Conservation (phyloP, 92 coral and sea anemone species). For the Parazoanthus atlanticus region DNA sequence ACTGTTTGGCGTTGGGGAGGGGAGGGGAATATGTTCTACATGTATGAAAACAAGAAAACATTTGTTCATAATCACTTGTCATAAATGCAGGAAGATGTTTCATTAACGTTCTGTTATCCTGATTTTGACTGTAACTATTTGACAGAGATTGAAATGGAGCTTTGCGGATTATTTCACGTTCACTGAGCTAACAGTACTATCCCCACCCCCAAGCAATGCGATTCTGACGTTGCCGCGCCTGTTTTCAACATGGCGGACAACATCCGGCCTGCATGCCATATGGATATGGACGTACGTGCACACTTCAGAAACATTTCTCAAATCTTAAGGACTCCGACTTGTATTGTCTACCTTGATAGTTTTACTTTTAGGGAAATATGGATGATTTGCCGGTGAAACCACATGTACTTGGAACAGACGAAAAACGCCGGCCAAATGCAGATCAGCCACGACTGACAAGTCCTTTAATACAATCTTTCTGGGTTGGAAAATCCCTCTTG, state of each 20-base stretch:
- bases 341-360: not conserved
- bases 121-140: too few species aligned
- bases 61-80: too few species aligned
- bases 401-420: not conserved
- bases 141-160: not conserved
- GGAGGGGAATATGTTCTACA: not conserved
- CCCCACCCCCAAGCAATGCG: not conserved
- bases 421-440: not conserved
- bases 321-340: not conserved
- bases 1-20: not conserved
- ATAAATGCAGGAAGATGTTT: too few species aligned
- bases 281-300: not conserved
- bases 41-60: not conserved
- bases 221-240: not conserved
- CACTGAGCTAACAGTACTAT: too few species aligned
- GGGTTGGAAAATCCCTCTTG: slow-evolving; percentile 46
- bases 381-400: not conserved
- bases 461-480: slow-evolving; percentile 44
- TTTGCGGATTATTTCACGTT: not conserved
- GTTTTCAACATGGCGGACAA: not conserved
- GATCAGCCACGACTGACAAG: not conserved
- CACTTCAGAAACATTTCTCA: not conserved
- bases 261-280: too few species aligned
- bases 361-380: not conserved
- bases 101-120: not conserved